Conservation (phyloP, 2,888 invertebrate species). For the Bombylius major region DNA sequence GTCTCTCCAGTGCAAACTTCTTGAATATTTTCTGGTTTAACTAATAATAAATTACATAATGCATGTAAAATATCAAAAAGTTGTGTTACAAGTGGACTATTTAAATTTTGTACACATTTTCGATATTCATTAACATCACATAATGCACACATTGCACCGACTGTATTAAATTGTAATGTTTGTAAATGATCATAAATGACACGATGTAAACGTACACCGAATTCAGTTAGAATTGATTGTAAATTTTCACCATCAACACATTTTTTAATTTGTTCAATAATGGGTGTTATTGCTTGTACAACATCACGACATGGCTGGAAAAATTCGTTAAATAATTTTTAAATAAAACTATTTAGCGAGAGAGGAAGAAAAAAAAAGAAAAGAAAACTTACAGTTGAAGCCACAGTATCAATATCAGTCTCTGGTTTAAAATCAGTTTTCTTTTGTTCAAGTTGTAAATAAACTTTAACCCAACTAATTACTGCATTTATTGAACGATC, state of each 20-base stretch:
- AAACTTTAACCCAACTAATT: constrained; percentile 80
- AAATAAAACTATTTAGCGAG: neutral
- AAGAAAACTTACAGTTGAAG: constrained; percentile 54
- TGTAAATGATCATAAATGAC: constrained; percentile 90
- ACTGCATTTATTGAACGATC: constrained; percentile 79
- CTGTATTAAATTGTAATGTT: constrained; percentile 87
- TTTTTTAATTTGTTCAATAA: constrained; percentile 63
- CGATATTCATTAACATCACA: constrained; percentile 97
- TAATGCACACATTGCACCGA: constrained; percentile 94
- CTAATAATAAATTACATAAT: constrained; percentile 86
- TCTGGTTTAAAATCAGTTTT: constrained; percentile 89
- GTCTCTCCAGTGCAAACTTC: constrained; percentile 93
- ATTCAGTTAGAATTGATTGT: constrained; percentile 70
- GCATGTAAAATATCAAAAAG: constrained; percentile 95
- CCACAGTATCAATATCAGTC: constrained; percentile 71
- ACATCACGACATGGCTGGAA: constrained; percentile 69
- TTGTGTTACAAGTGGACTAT: constrained; percentile 64
- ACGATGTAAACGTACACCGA: constrained; percentile 85
- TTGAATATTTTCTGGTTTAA: constrained; percentile 90
- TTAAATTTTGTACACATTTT: constrained; percentile 61
- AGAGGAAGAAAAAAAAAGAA: constrained; percentile 13
- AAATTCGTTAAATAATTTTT: neutral
- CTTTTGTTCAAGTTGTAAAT: constrained; percentile 85
- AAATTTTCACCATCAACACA: constrained; percentile 89
- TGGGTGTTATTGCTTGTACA: constrained; percentile 65